Conservation (phyloP, 2,888 invertebrate species). For the Harpalus rufipes region DNA sequence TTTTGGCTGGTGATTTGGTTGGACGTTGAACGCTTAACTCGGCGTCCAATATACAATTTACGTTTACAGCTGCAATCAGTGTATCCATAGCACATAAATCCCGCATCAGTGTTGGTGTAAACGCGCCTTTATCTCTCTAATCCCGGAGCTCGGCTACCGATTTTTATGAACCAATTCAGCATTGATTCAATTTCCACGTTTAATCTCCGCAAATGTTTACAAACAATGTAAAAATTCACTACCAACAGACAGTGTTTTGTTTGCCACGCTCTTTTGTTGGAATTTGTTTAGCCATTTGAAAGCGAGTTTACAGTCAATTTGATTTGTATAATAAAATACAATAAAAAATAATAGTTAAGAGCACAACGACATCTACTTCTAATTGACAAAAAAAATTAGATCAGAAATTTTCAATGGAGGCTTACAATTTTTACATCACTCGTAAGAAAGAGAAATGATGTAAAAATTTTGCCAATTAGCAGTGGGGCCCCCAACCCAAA, state of each 20-base stretch:
- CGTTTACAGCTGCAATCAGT: slow-evolving; percentile 12
- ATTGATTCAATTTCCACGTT: slow-evolving; percentile 19
- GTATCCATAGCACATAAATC: slow-evolving; percentile 22
- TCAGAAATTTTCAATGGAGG: too few relatives aligned
- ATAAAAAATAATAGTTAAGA: too few relatives aligned
- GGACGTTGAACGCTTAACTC: too few relatives aligned
- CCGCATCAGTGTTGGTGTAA: slow-evolving; percentile 10
- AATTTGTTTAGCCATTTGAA: neutral
- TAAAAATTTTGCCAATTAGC: too few relatives aligned
- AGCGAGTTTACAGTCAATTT: neutral
- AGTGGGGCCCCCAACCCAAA: too few relatives aligned
- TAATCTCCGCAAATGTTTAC: slow-evolving; percentile 22
- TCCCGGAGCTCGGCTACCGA: neutral
- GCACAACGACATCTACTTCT: too few relatives aligned
- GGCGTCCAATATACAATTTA: neutral
- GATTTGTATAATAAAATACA: too few relatives aligned
- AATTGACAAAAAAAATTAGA: too few relatives aligned
- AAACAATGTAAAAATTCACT: slow-evolving; percentile 11
- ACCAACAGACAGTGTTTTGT: too few relatives aligned
- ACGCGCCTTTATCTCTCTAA: slow-evolving; percentile 36
- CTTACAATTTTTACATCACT: too few relatives aligned
- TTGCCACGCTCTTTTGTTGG: too few relatives aligned
- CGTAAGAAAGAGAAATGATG: too few relatives aligned
- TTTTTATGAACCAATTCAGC: slow-evolving; percentile 28
- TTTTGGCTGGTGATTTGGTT: neutral